Conservation (phyloP, 2,113 vertebrate genomes). For the Muntiacus muntjak region DNA sequence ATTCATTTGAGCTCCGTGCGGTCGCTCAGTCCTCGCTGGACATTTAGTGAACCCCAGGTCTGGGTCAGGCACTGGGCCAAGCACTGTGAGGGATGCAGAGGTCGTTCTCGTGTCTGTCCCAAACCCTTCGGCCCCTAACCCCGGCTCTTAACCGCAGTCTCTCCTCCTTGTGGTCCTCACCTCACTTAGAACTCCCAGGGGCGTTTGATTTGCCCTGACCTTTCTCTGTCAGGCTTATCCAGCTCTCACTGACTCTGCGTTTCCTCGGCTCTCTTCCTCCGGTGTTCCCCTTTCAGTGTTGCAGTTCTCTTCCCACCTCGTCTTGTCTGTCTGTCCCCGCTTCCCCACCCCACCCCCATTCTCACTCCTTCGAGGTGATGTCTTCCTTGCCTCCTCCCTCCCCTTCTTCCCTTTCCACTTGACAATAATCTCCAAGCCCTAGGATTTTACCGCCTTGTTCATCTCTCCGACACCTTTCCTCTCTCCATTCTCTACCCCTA, state of each 20-base stretch:
- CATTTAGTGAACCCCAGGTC: accelerated
- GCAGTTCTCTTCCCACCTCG: neutral
- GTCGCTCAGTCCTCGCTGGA: accelerated
- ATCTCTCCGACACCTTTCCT: neutral
- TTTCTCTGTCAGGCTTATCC: neutral
- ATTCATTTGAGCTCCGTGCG: neutral
- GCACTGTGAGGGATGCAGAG: neutral
- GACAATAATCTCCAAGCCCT: neutral
- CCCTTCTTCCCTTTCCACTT: neutral
- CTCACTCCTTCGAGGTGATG: neutral
- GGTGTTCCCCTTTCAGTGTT: neutral
- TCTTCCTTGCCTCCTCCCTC: neutral
- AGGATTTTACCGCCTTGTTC: neutral
- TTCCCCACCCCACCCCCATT: neutral
- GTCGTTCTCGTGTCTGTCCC: neutral
- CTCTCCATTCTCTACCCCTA: neutral
- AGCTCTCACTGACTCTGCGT: neutral
- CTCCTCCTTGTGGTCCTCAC: neutral
- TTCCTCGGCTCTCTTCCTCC: neutral
- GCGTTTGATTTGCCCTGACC: neutral
- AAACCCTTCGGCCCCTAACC: neutral
- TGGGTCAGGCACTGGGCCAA: neutral
- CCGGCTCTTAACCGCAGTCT: neutral
- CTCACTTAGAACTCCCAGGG: neutral
- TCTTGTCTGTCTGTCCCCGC: neutral